Base-by-base conservation (phyloP, 1,140 invertebrate species). In the Zophobas atratus region DNA sequence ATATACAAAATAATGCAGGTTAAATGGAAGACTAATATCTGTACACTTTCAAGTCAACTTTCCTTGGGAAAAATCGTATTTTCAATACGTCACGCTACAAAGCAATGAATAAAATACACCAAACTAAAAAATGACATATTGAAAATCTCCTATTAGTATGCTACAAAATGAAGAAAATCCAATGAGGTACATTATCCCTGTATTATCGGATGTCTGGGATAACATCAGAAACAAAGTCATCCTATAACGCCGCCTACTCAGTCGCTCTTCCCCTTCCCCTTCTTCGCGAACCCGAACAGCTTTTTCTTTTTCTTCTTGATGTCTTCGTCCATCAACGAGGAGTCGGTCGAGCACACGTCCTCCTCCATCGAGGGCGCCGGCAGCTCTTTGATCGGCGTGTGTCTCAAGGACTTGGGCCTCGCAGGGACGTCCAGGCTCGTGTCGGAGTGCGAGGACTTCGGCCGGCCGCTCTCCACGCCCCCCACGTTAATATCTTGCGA, bases 401-500 rank as follows among this genome's bases (percentile, higher is more conserved):
- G 78, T 48, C 79, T 67, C n/a, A 76, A 70, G 1, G 72, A 5
- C 5, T 60, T 75, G 5, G 75, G 38, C 76, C 78, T 81, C 39
- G 70, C 48, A 35, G 49, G 77, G 6, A 75, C 73, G 38, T 88
- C 86, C 56, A 88, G 81, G 38, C 86, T 88, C 48, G 88, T 88
- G 48, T 90, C 88, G 35, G 89, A 89, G 43, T 86, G 83, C 1
- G 88, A 89, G 0, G 86, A 79, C 78, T 85, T 84, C 43, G 81
- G 77, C 67, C 72, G 63, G 8, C 77, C 72, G 5, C 55, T 3
- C 1, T 82, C 81, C 56, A 78, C 46, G 6, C 71, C 46, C 86
- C 87, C 2, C 82, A 87, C 8, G 86, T 88, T 56, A 84, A 82
- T 79, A 39, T 86, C 82, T 76, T 85, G 83, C n/a, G 84, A 84